These are phyloP conservation scores for Otolemur garnettii DNA, from an alignment of 2,113 vertebrate genomes.

Conservation along the genomic window DNA sequence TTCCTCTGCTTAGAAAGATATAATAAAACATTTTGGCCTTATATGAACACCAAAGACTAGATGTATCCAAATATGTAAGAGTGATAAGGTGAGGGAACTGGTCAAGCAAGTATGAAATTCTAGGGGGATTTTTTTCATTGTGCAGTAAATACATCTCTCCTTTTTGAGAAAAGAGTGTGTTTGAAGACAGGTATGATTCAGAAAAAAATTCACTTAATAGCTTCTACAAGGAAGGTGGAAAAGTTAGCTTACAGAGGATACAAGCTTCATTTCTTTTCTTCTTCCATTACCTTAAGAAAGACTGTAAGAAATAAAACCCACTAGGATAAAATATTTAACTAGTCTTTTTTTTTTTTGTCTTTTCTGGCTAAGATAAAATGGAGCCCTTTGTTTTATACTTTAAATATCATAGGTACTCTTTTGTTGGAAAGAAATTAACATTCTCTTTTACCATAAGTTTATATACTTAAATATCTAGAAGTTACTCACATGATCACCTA, in stretches of 20 bases:
- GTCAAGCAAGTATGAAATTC: not conserved
- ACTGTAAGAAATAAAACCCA: not conserved
- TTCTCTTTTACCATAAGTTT: not conserved
- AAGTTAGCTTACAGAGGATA: not conserved
- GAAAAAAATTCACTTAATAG: not conserved
- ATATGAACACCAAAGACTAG: not conserved
- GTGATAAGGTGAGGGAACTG: not conserved
- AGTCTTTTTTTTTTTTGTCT: not conserved
- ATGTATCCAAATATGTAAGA: not conserved
- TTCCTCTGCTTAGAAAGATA: not conserved
- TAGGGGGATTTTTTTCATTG: not conserved
- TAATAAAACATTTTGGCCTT: not conserved
- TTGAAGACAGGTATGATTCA: not conserved
- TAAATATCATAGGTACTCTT: not conserved
- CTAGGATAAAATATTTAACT: not conserved
- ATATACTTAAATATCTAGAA: conserved; percentile 1
- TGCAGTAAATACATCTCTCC: not conserved
- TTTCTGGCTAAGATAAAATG: not conserved
- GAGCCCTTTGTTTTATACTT: not conserved
- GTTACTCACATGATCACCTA: not conserved
- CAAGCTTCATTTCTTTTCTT: no score
- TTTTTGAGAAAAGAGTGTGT: not conserved
- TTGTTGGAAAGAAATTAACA: not conserved
- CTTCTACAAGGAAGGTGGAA: not conserved
- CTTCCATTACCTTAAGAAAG: not conserved